These are phyloP conservation scores for Bombylius major DNA, from an alignment of 2,888 invertebrate genomes.

Conservation along the genomic window DNA sequence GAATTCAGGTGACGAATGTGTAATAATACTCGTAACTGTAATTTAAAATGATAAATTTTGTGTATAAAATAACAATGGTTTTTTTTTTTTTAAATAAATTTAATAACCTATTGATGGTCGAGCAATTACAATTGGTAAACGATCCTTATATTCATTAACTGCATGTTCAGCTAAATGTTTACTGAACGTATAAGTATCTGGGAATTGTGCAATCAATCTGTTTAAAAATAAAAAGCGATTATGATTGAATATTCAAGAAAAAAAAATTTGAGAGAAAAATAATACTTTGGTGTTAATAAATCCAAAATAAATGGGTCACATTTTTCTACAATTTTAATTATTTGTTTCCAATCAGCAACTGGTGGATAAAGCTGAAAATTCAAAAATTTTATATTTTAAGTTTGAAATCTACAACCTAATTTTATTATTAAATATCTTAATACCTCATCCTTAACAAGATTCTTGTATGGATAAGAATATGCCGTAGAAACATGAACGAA, in stretches of 20 bases:
- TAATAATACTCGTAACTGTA: neutral
- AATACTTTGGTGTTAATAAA: neutral
- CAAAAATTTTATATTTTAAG: neutral
- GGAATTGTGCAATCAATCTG: slow-evolving; percentile 46
- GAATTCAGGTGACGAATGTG: neutral
- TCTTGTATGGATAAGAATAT: slow-evolving; percentile 60
- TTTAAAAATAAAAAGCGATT: neutral
- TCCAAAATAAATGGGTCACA: neutral
- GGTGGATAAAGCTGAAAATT: slow-evolving; percentile 47
- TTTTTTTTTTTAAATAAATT: neutral
- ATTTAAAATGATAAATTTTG: neutral
- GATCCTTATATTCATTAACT: slow-evolving; percentile 46
- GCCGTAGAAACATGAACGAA: slow-evolving; percentile 68
- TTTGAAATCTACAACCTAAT: neutral
- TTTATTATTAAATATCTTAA: too few relatives aligned
- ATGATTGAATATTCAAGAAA: too few relatives aligned
- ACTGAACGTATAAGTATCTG: slow-evolving; percentile 76
- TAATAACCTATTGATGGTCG: slow-evolving; percentile 63
- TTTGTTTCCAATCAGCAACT: slow-evolving; percentile 48
- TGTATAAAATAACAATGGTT: neutral
- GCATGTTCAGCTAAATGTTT: slow-evolving; percentile 70
- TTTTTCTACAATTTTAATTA: slow-evolving; percentile 46
- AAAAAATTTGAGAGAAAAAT: too few relatives aligned
- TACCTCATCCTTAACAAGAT: slow-evolving; percentile 50
- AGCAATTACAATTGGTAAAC: slow-evolving; percentile 57